A percentile compares a stretch with the other conserved stretches of the same genome.
Evolutionary conservation across 1,140 invertebrate genomes (phyloP).

Genomic region (Drusus annulatus): DNA sequence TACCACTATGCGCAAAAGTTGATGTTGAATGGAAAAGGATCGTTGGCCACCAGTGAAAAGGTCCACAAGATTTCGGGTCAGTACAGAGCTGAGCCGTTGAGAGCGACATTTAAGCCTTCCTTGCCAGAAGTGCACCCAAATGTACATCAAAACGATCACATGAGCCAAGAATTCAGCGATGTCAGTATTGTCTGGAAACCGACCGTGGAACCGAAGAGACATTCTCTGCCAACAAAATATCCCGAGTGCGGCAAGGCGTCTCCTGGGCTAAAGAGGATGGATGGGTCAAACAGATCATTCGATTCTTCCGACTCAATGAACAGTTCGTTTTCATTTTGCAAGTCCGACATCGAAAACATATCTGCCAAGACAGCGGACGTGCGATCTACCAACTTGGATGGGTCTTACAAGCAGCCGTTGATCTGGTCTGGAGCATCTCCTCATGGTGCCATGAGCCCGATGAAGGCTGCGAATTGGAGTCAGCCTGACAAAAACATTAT

Average conservation of each 20-base stretch:
- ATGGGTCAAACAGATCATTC: conserved; percentile 11
- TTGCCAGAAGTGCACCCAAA: not conserved
- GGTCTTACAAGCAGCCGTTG: not conserved
- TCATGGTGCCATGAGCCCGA: not conserved
- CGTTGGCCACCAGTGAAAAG: conserved; percentile 39
- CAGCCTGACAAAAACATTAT: not conserved
- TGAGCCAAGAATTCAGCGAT: conserved; percentile 1
- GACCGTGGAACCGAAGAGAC: not conserved
- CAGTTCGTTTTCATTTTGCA: conserved; percentile 14
- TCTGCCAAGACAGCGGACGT: not conserved
- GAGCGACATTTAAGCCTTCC: conserved; percentile 17
- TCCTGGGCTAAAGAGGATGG: not conserved
- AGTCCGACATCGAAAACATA: conserved; percentile 10
- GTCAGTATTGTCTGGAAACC: conserved; percentile 14
- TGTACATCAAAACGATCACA: not conserved
- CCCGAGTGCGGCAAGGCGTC: conserved; percentile 6
- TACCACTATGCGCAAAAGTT: conserved; percentile 40
- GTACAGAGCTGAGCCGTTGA: conserved; percentile 41
- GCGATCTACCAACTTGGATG: conserved; percentile 12
- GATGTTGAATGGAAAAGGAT: conserved; percentile 29
- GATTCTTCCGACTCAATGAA: conserved; percentile 8
- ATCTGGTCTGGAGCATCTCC: not conserved
- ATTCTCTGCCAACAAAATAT: conserved; percentile 26
- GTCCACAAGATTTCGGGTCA: conserved; percentile 29
- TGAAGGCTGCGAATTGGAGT: not conserved